These are phyloP conservation scores for Mohoua ochrocephala DNA, from an alignment of 2,113 vertebrate species.

Conservation along the genomic window DNA sequence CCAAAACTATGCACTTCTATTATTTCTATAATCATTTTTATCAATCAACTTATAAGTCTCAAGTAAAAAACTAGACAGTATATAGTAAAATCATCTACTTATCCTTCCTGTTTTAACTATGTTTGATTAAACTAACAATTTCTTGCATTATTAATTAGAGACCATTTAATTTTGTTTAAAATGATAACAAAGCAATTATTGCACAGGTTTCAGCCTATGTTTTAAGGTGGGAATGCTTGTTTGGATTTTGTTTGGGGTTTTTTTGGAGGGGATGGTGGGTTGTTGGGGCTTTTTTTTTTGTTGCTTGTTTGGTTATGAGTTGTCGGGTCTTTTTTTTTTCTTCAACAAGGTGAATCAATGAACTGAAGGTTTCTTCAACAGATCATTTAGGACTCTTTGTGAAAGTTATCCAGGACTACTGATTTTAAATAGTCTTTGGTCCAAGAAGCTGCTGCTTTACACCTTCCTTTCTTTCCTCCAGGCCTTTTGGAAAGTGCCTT, in stretches of 20 bases:
- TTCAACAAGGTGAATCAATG: neutral
- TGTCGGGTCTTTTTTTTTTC: neutral
- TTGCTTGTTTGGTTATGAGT: neutral
- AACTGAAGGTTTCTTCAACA: neutral
- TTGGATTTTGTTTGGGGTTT: neutral
- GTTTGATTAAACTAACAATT: neutral
- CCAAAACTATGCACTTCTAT: neutral
- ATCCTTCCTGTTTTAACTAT: neutral
- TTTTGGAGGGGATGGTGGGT: accelerated
- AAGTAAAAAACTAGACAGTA: neutral
- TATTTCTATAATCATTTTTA: neutral
- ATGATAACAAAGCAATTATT: accelerated
- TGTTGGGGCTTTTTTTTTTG: neutral
- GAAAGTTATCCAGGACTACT: neutral
- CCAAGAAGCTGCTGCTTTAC: neutral
- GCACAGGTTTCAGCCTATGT: neutral
- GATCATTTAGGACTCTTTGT: neutral
- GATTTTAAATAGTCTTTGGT: neutral
- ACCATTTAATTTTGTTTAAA: neutral
- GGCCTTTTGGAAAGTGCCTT: neutral
- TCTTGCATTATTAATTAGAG: neutral
- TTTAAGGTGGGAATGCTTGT: neutral
- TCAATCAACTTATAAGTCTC: neutral
- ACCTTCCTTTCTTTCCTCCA: neutral
- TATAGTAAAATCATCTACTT: neutral